A percentile compares a stretch with the other conserved stretches of the same genome.
Evolutionary conservation across 2,113 vertebrate species (phyloP).

Genomic region (Poecile atricapillus): DNA sequence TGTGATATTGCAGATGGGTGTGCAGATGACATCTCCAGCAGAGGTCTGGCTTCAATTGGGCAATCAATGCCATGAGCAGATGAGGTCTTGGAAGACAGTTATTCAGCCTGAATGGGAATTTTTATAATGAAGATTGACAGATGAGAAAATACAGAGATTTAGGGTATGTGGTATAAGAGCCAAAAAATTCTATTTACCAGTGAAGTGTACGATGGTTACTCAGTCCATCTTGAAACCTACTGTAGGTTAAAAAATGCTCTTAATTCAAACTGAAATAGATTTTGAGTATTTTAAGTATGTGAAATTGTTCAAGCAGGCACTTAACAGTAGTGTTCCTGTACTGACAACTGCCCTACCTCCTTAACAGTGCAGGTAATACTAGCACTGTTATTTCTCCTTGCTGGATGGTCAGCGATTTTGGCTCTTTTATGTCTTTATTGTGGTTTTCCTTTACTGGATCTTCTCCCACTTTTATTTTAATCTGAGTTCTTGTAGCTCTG

Average conservation of each 20-base stretch:
- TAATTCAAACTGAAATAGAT: background rate
- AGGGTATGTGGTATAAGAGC: background rate
- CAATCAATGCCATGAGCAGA: constrained; percentile 26
- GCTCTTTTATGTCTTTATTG: background rate
- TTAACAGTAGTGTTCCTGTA: background rate
- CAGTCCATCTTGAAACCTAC: background rate
- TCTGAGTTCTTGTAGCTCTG: background rate
- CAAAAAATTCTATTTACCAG: background rate
- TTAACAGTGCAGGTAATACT: background rate
- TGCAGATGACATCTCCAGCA: constrained; percentile 29
- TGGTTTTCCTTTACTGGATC: background rate
- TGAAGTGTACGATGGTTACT: background rate
- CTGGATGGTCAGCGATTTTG: background rate
- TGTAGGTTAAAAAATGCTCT: background rate
- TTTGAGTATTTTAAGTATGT: background rate
- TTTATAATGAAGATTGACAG: constrained; percentile 41
- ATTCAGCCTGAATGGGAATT: constrained; percentile 37
- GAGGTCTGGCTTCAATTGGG: background rate
- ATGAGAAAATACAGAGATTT: constrained; percentile 4
- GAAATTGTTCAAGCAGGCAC: background rate
- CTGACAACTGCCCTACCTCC: background rate
- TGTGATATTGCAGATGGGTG: background rate
- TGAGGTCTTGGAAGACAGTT: background rate
- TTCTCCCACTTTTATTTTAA: background rate
- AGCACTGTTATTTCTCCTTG: background rate